Evolutionary conservation across 1,140 invertebrate genomes (phyloP), one percentile per base, ranked within the genome.

Genomic region (Agrilus planipennis): DNA sequence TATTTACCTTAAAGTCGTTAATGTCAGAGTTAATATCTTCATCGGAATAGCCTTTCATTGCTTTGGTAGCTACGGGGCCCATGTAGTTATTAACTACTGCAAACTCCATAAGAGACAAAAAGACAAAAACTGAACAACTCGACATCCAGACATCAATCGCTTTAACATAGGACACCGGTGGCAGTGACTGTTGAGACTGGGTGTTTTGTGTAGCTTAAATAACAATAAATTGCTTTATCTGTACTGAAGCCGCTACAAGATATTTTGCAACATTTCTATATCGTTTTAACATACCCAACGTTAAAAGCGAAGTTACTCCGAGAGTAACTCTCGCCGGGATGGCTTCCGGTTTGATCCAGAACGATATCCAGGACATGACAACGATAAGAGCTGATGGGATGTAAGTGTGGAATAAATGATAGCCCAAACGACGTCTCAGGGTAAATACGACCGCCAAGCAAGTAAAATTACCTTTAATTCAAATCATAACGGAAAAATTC

Each of bases 61-160:
- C 81, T 61, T 89, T 88, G 16, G 82, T 88, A 16, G 84, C 83
- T 0, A 85, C 73, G 0, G 83, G 83, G 0, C 86, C 86, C 83
- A 90, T 89, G 61, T 86, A 89, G 61, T 89, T 87, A 59, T 92
- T 92, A 16, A 91, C 88, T 1, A 92, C 76, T 1, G 87, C 88
- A 58, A 89, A 92, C 65, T 92, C 87, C 76, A 92, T 89, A 1
- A 92, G 65, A 0, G 86, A 89, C n/a, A 89, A 71, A 60, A 92
- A 92, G 3, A 91, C 87, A 58, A 91, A 91, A 14, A 90, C 83
- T 14, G 87, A 89, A 61, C 88, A 90, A 4, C 84, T 88, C 0
- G 85, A 89, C 86, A 91, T 90, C 84, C 87, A 92, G 0, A 91
- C 79, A 61, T 92, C 88, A 41, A 92, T 89, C 0, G 88, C 88